These are phyloP conservation scores for Enhydra lutris DNA, from an alignment of 2,113 vertebrate genomes.

Conservation along the genomic window DNA sequence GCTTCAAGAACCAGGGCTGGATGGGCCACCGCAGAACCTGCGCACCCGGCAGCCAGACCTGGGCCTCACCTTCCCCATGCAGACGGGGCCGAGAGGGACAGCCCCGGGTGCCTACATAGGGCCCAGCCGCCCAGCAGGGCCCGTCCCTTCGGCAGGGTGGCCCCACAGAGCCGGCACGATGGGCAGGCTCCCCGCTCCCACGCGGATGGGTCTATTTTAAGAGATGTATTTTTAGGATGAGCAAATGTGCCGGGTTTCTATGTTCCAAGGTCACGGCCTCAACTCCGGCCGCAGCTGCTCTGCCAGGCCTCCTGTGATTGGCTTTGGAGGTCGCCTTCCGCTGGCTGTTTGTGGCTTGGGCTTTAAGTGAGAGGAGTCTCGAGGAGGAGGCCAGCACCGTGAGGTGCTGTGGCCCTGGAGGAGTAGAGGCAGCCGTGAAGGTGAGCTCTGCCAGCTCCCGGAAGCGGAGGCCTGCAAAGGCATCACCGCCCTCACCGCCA, in stretches of 20 bases:
- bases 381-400: accelerated
- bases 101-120: accelerated
- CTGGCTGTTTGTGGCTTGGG: background rate
- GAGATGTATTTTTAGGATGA: constrained; percentile 55
- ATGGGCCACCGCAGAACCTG: background rate
- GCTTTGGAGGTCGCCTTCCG: background rate
- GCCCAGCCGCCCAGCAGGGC: background rate
- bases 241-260: background rate
- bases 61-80: background rate
- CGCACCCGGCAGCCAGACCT: background rate
- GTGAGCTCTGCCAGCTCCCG: background rate
- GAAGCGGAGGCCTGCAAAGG: background rate
- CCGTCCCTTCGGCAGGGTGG: accelerated
- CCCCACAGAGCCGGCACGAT: background rate
- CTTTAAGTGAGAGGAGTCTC: background rate
- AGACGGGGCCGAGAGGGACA: background rate
- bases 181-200: background rate
- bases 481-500: accelerated
- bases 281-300: background rate
- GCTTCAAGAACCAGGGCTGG: background rate
- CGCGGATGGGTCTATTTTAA: constrained; percentile 39
- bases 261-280: background rate
- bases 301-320: background rate
- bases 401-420: background rate
- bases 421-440: accelerated